Conservation (phyloP, 2,113 vertebrate genomes). For the Entomyzon cyanotis region DNA sequence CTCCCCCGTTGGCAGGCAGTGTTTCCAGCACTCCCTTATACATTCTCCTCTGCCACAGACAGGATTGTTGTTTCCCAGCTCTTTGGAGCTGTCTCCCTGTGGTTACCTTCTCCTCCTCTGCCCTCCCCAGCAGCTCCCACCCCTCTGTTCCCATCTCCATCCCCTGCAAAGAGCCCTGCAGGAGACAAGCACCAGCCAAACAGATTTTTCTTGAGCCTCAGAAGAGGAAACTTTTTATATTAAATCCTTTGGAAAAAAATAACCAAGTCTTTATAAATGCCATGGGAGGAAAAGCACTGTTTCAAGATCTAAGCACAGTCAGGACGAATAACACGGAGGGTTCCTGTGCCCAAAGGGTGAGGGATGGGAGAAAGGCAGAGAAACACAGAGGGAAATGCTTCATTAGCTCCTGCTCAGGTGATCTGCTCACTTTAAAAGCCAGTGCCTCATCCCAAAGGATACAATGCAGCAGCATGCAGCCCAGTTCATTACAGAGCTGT, state of each 20-base stretch:
- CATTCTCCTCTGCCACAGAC: not conserved
- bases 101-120: not conserved
- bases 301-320: not conserved
- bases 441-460: not conserved
- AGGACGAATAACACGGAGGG: not conserved
- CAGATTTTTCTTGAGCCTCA: not conserved
- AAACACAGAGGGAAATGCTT: not conserved
- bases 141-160: rapidly evolving
- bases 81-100: not conserved
- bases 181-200: not conserved
- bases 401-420: not conserved
- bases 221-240: not conserved
- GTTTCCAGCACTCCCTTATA: not conserved
- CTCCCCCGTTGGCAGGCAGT: not conserved
- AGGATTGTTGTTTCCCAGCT: not conserved
- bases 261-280: not conserved
- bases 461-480: not conserved
- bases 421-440: not conserved
- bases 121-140: not conserved
- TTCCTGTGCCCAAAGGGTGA: not conserved
- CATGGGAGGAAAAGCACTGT: not conserved
- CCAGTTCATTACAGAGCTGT: not conserved
- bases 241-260: not conserved
- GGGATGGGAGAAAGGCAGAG: not conserved
- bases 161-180: not conserved